Percentiles rank a stretch among this genome's conserved stretches.
Evolutionary conservation across 2,888 invertebrate species (phyloP).

Genomic region (Ormia ochracea): DNA sequence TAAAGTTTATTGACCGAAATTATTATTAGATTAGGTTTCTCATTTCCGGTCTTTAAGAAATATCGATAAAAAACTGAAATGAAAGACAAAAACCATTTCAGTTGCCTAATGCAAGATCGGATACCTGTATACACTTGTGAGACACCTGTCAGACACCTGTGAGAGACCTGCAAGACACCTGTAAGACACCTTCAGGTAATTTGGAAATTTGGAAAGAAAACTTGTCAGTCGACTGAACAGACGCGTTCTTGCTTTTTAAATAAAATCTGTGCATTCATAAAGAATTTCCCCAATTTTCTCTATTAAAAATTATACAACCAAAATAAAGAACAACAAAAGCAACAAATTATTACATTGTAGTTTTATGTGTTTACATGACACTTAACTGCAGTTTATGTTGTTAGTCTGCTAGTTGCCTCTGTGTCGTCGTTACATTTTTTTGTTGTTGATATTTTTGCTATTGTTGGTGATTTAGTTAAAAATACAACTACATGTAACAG

Average conservation of each 20-base stretch:
- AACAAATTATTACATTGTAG: slow-evolving; percentile 26
- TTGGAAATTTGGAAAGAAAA: too few species aligned
- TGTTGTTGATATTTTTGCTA: slow-evolving; percentile 1
- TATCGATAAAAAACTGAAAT: too few species aligned
- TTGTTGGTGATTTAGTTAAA: slow-evolving; percentile 58
- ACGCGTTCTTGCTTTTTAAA: not conserved
- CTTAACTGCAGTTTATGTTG: slow-evolving; percentile 4
- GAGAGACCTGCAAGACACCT: too few species aligned
- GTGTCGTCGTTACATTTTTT: slow-evolving; percentile 5
- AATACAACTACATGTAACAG: slow-evolving; percentile 56
- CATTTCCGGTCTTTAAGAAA: too few species aligned
- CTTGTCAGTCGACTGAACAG: too few species aligned
- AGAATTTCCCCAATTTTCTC: slow-evolving; percentile 9
- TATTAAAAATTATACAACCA: slow-evolving; percentile 47
- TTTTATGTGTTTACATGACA: slow-evolving; percentile 49
- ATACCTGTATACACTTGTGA: too few species aligned
- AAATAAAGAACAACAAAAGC: slow-evolving; percentile 21
- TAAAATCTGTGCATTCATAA: not conserved
- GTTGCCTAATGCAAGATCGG: too few species aligned
- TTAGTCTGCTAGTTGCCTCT: not conserved
- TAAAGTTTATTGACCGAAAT: too few species aligned
- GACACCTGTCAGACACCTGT: too few species aligned
- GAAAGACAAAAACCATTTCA: too few species aligned
- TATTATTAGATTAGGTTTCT: too few species aligned
- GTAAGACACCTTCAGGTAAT: too few species aligned